Evolutionary conservation across 2,888 invertebrate species (phyloP).

Genomic region (Xestia c-nigrum): DNA sequence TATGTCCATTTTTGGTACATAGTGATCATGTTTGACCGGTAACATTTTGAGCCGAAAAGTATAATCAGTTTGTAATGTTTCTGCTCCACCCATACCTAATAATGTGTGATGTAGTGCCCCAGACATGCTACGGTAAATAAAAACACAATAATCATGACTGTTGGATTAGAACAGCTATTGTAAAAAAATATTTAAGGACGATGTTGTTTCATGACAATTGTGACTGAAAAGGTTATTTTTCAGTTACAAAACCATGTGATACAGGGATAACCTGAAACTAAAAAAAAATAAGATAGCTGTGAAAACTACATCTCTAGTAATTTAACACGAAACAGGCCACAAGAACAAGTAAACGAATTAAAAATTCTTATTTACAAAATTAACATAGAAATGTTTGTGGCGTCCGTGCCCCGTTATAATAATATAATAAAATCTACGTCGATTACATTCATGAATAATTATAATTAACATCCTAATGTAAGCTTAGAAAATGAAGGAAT

Average conservation of each 20-base stretch:
- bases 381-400: constrained; percentile 55
- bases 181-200: not conserved
- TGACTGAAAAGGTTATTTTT: not conserved
- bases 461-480: constrained; percentile 16
- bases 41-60: not conserved
- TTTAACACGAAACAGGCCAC: constrained; percentile 25
- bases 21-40: not conserved
- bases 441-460: constrained; percentile 60
- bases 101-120: not conserved
- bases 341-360: constrained; percentile 39
- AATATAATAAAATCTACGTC: constrained; percentile 32
- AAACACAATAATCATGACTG: not conserved
- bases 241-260: not conserved
- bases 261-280: not conserved
- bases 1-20: not conserved
- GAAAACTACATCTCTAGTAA: constrained; percentile 18
- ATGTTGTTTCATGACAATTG: not conserved
- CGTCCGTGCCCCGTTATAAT: constrained; percentile 49
- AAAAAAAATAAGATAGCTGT: constrained; percentile 10
- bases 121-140: not conserved
- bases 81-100: rapidly evolving
- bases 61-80: not conserved
- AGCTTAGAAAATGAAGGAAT: constrained; percentile 24
- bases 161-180: not conserved
- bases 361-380: constrained; percentile 51